phyloP scores from a whole-genome alignment of 2,113 vertebrate species.

The Sebastes fasciatus region DNA sequence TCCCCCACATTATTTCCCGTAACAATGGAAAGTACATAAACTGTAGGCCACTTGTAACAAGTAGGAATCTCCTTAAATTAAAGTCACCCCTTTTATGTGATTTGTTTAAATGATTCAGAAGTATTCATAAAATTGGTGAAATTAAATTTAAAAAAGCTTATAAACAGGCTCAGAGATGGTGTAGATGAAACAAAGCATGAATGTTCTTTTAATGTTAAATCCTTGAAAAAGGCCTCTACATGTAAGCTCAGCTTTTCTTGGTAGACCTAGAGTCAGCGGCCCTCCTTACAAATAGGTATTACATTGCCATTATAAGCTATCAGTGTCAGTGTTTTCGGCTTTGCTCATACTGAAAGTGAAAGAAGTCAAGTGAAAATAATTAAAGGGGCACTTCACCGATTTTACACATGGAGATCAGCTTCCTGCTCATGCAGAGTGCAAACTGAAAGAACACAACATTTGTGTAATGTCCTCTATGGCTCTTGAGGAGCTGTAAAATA shows the following conservation, averaged over 20 bases:
- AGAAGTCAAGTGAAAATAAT: conserved; percentile 5
- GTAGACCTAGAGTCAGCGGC: background rate
- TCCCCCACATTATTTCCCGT: background rate
- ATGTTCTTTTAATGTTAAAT: background rate
- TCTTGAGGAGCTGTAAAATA: background rate
- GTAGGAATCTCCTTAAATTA: background rate
- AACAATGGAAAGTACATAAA: background rate
- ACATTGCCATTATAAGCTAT: background rate
- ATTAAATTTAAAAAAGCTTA: background rate
- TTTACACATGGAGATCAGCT: background rate
- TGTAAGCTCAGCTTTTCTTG: background rate
- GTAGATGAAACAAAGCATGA: background rate
- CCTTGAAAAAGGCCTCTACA: background rate
- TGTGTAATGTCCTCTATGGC: background rate
- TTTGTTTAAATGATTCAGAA: background rate
- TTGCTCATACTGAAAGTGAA: background rate
- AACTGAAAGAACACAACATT: background rate
- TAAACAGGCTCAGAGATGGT: background rate
- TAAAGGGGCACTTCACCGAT: background rate
- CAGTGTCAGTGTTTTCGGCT: background rate
- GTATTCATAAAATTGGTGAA: background rate
- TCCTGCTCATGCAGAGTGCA: background rate
- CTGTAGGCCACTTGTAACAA: background rate
- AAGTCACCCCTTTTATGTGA: background rate
- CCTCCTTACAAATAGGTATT: background rate